Evolutionary conservation across 2,113 vertebrate genomes (phyloP), one percentile per base, ranked within the genome.

Genomic region (Callionymus lyra): DNA sequence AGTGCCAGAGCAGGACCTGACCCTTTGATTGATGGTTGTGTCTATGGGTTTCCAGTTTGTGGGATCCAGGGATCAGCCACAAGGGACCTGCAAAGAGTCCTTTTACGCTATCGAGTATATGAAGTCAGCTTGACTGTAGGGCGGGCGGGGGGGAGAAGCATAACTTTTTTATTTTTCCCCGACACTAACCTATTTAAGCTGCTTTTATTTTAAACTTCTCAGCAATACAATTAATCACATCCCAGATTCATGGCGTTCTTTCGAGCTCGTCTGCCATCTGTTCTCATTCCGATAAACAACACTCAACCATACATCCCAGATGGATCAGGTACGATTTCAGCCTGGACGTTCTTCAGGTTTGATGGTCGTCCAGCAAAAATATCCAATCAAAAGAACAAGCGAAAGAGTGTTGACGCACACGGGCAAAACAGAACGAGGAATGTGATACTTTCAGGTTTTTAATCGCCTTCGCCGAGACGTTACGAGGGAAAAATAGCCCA

Each of bases 381-480:
- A 41, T 56, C 50, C 63, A 63, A 53, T 50, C 41, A 61, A 61
- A 74, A 70, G 38, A 68, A 51, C 34, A 68, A 76, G 50, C 65
- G 65, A 38, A 55, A 53, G 19, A 61, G 44, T 49, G 61, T 60
- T 68, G 65, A 68, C 41, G 44, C 59, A 63, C 39, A 6, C 65
- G 45, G 27, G 53, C 58, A 68, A 57, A 58, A 50, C 41, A 59
- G 44, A 38, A 56, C 33, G 27, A 65, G 63, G 57, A 68, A 67
- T 10, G 58, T 68, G 68, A 74, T 68, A 60, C 55, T 74, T 72
- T 70, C 47, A 49, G 49, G 52, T 73, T 77, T 63, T 72, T 54
- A 65, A 72, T 68, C 56, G 38, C 36, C 9, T 51, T 60, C 8
- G 17, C 43, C 54, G 46, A 65, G 54, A 65, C 41, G 47, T 59